Evolutionary conservation across 1,140 invertebrate species (phyloP), one percentile per base, ranked within the genome.

Genomic region (Rhynchophorus ferrugineus): DNA sequence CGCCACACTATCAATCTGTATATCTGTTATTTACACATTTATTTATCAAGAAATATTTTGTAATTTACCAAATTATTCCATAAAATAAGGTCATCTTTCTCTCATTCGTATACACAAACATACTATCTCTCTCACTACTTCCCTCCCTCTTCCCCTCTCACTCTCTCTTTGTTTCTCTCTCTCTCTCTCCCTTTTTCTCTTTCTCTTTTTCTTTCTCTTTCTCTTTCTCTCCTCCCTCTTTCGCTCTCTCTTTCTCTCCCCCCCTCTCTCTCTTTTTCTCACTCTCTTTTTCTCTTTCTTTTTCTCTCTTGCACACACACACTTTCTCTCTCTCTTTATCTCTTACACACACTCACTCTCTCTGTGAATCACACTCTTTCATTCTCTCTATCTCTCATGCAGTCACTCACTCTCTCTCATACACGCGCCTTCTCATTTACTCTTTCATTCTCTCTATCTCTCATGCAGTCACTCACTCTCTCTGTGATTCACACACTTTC

Each of bases 391-490:
- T 43, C 7, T 43, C 41, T 43, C 41, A 7, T 13, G 3, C 41
- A 8, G 16, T 24, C 43, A 20, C 43, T 24, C 43, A 5, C 20
- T 24, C 20, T 3, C 19, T 44, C 43, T 44, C 18, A 7, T 18
- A 8, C 24, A 6, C 24, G 5, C 24, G 5, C 24, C 11, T 11
- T 29, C 24, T 29, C 17, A 8, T 11, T 29, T 11, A 6, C 24
- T 6, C 24, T 6, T 5, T 6, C 24, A 18, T 17, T 34, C 45
- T 36, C 17, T 48, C 34, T 37, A 29, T 48, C 45, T 48, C 45
- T 48, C 45, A 20, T 17, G 19, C 33, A 20, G 33, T 38, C 34
- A 38, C 45, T 38, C 17, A 8, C 24, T 29, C 24, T 29, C 24
- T 6, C 24, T 6, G 24, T 6, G 5, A 18, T 17, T 34, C 44